Evolutionary conservation across 2,888 invertebrate species (phyloP).

Genomic region (Plebejus anna): DNA sequence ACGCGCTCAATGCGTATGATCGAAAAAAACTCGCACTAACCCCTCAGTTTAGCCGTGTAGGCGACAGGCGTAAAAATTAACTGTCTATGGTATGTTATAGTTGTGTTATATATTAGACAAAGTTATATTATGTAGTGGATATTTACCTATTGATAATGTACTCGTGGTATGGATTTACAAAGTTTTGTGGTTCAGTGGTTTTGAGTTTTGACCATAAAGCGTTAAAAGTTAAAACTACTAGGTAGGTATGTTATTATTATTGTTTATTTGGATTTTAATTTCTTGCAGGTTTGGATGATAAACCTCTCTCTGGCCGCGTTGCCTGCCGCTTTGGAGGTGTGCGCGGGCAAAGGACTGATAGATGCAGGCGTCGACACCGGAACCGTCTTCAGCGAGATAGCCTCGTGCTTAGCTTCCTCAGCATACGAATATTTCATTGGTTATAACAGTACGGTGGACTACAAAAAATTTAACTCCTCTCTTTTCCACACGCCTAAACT

Average conservation of each 20-base stretch:
- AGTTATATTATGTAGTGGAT: neutral
- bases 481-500: neutral
- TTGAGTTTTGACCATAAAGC: too few species aligned
- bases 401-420: constrained; percentile 54
- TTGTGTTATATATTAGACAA: too few species aligned
- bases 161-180: too few species aligned
- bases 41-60: too few species aligned
- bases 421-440: neutral
- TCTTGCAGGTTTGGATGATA: constrained; percentile 57
- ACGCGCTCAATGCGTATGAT: too few species aligned
- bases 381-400: constrained; percentile 59
- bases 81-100: too few species aligned
- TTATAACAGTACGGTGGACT: neutral
- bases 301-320: constrained; percentile 56
- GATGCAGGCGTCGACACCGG: constrained; percentile 56
- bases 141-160: neutral
- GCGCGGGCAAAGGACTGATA: constrained; percentile 57
- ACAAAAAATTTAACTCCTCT: neutral
- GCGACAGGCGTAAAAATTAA: too few species aligned
- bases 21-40: too few species aligned
- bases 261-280: neutral
- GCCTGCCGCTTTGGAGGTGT: constrained; percentile 60
- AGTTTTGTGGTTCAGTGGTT: too few species aligned
- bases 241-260: neutral
- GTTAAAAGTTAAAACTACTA: neutral